These are phyloP conservation scores for Abrostola triplasia DNA, from an alignment of 2,888 invertebrate species.

Conservation along the genomic window DNA sequence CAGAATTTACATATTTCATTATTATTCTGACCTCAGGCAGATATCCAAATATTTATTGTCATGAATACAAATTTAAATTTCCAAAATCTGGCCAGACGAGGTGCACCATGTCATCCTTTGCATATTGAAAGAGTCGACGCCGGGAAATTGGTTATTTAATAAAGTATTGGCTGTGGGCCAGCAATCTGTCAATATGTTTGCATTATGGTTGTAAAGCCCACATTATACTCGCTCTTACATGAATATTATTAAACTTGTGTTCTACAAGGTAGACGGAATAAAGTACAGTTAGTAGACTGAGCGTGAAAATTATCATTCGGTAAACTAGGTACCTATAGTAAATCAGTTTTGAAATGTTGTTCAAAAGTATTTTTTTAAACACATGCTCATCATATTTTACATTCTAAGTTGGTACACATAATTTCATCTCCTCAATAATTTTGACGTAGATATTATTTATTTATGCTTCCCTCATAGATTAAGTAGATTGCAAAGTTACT, in stretches of 20 bases:
- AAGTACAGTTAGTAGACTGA: too few species aligned
- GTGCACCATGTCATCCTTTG: constrained; percentile 29
- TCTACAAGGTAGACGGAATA: neutral
- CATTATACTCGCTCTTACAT: neutral
- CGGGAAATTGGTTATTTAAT: constrained; percentile 43
- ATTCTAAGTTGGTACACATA: too few species aligned
- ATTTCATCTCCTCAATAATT: too few species aligned
- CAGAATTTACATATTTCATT: neutral
- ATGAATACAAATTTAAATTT: constrained; percentile 10
- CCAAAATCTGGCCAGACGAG: constrained; percentile 23
- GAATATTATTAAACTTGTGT: neutral
- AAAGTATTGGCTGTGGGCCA: constrained; percentile 40
- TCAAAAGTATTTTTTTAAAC: too few species aligned
- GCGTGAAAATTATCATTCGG: too few species aligned
- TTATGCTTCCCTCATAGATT: too few species aligned
- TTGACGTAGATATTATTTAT: too few species aligned
- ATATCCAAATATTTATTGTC: neutral
- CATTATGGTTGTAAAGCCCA: constrained; percentile 8
- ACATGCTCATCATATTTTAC: too few species aligned
- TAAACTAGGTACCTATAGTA: too few species aligned
- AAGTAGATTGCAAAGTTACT: too few species aligned
- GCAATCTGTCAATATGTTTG: constrained; percentile 28
- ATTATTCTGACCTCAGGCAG: neutral
- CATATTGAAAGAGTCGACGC: constrained; percentile 46
- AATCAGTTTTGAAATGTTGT: too few species aligned